Conservation (phyloP, 2,888 invertebrate genomes). For the Gastracanthus pulcherrimus region DNA sequence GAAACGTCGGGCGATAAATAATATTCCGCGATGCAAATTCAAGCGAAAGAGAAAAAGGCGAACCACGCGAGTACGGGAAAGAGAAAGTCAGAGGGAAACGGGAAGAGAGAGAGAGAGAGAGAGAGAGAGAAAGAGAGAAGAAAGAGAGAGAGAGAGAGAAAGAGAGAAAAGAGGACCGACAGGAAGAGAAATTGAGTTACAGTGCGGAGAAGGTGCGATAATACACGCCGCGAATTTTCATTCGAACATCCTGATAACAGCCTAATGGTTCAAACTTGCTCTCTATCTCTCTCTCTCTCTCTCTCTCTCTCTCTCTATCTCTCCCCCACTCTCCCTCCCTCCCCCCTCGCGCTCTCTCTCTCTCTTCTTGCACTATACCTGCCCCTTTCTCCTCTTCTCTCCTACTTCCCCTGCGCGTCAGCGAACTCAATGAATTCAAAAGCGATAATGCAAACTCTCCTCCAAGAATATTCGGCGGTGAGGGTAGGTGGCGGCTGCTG, state of each 20-base stretch:
- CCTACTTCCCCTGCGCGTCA: conserved; percentile 3
- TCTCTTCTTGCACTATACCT: too few species aligned
- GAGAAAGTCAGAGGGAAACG: background rate
- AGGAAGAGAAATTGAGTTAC: conserved; percentile 59
- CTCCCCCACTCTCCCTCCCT: background rate
- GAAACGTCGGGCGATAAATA: conserved; percentile 53
- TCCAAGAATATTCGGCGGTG: conserved; percentile 61
- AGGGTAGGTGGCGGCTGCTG: conserved; percentile 5
- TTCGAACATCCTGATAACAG: conserved; percentile 72
- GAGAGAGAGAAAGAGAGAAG: conserved; percentile 29
- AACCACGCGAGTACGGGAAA: background rate
- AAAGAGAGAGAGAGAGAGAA: too few species aligned
- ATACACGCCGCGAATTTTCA: conserved; percentile 67
- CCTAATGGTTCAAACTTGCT: conserved; percentile 70
- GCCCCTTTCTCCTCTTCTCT: background rate
- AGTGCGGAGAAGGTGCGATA: conserved; percentile 61
- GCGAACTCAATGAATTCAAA: conserved; percentile 73
- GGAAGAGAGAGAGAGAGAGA: conserved; percentile 22
- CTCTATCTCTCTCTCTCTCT: conserved; percentile 49
- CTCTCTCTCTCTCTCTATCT: background rate
- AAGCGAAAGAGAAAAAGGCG: background rate
- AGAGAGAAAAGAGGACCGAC: conserved; percentile 50
- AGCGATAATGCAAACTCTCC: conserved; percentile 72
- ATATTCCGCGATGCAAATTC: conserved; percentile 53
- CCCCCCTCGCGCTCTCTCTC: background rate